These are phyloP conservation scores for Mormyrops attenuatus DNA, from an alignment of 2,797 vertebrate genomes.

Conservation along the genomic window DNA sequence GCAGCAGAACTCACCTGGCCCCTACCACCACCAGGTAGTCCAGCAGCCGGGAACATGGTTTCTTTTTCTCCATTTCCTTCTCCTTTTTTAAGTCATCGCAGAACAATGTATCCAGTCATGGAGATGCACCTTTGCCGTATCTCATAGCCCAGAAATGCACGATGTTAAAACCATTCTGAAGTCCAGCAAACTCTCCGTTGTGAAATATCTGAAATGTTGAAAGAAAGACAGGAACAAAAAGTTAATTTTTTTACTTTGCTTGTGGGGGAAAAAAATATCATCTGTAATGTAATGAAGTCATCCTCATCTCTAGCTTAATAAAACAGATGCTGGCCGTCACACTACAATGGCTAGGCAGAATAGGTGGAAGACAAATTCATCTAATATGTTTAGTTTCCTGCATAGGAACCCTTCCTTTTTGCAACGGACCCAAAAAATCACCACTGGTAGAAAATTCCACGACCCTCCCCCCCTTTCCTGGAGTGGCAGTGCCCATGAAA, in stretches of 20 bases:
- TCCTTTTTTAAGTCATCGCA: conserved; percentile 70
- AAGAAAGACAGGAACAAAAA: neutral
- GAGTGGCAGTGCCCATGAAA: neutral
- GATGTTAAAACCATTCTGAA: neutral
- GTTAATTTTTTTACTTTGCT: neutral
- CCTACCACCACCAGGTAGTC: conserved; percentile 96
- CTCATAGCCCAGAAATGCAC: neutral
- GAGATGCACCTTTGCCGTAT: conserved; percentile 32
- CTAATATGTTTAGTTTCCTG: neutral
- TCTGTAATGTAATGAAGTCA: neutral
- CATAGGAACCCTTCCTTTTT: neutral
- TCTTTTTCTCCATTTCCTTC: conserved; percentile 89
- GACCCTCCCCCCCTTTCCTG: neutral
- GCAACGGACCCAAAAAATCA: neutral
- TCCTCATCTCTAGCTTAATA: neutral
- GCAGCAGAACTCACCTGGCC: conserved; percentile 70
- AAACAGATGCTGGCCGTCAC: neutral
- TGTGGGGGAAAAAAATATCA: too few species aligned
- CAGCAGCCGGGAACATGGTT: conserved; percentile 83
- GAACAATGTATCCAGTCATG: conserved; percentile 38
- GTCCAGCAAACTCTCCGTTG: neutral
- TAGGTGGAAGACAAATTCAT: neutral
- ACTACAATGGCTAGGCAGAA: neutral
- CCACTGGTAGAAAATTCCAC: neutral
- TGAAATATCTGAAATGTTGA: neutral